Percentiles rank a stretch among this genome's conserved stretches.
Conservation (phyloP, 2,888 invertebrate species). For the Julus scanicus region DNA sequence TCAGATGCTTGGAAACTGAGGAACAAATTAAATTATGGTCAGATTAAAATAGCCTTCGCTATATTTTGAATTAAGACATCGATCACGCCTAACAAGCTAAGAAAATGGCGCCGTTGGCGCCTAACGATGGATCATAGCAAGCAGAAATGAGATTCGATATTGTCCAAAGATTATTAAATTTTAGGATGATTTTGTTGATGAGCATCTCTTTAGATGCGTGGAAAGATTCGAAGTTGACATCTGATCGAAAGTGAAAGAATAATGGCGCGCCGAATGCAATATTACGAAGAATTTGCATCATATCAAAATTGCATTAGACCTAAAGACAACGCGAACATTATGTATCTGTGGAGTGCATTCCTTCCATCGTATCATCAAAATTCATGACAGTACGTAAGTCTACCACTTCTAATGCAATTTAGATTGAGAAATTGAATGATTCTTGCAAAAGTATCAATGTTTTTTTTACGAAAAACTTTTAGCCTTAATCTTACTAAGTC, state of each 20-base stretch:
- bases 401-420: neutral
- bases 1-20: neutral
- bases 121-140: neutral
- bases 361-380: neutral
- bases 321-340: neutral
- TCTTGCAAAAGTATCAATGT: neutral
- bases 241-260: neutral
- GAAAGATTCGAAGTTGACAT: neutral
- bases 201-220: neutral
- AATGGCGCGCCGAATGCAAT: neutral
- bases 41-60: slow-evolving; percentile 12
- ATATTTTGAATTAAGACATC: slow-evolving; percentile 39
- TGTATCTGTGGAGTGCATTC: neutral
- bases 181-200: neutral
- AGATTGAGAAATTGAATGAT: neutral
- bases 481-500: neutral
- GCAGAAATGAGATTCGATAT: neutral
- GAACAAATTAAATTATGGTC: slow-evolving; percentile 10
- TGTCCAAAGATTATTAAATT: slow-evolving; percentile 35
- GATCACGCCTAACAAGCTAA: slow-evolving; percentile 20
- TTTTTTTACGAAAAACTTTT: neutral
- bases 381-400: neutral
- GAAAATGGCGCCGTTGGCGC: neutral
- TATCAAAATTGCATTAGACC: neutral
- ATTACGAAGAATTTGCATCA: neutral